Evolutionary conservation across 1,140 invertebrate species (phyloP).

Genomic region (Drosophila saltans): DNA sequence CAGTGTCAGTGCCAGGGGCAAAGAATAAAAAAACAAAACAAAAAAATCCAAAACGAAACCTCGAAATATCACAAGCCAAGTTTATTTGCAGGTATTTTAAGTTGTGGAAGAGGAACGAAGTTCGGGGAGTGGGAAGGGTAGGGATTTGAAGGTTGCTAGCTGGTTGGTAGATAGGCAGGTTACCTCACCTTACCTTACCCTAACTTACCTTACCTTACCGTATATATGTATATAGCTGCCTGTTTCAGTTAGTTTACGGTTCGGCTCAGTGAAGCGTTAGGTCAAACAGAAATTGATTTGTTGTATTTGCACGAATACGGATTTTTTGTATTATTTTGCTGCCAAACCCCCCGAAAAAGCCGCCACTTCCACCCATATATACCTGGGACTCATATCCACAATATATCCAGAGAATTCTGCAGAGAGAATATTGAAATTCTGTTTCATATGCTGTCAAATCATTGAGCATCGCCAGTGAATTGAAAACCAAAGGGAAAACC

Average conservation of each 20-base stretch:
- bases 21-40: conserved; percentile 30
- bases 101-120: conserved; percentile 7
- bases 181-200: neutral
- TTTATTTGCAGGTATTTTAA: conserved; percentile 67
- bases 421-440: conserved; percentile 16
- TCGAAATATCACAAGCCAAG: conserved; percentile 40
- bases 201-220: neutral
- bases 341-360: neutral
- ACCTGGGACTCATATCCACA: neutral
- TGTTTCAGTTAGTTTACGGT: conserved; percentile 59
- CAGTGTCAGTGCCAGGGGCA: conserved; percentile 69
- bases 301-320: conserved; percentile 44
- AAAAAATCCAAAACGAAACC: conserved; percentile 20
- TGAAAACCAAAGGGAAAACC: conserved; percentile 14
- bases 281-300: conserved; percentile 77
- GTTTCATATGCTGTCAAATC: conserved; percentile 13
- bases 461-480: conserved; percentile 7
- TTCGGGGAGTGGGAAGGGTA: neutral
- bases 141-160: neutral
- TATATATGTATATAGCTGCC: conserved; percentile 18
- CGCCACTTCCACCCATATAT: no score
- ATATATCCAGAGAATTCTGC: conserved; percentile 3
- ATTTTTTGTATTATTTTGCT: conserved; percentile 28
- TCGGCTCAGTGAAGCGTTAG: conserved; percentile 66
- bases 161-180: neutral